Conservation (phyloP, 2,888 invertebrate genomes). For the Rhingia campestris region DNA sequence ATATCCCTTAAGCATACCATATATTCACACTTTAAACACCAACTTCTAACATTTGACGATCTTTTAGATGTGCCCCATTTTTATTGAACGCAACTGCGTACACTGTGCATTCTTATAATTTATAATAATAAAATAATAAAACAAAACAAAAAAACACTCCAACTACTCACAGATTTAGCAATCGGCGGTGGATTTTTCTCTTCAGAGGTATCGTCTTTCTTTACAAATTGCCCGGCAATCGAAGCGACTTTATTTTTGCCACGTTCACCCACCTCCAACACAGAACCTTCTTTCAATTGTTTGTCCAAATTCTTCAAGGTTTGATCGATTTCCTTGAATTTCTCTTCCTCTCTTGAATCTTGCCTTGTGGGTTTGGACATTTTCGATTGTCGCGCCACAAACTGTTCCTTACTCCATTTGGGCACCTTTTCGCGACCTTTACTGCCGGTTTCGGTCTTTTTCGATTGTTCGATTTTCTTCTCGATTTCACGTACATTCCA, state of each 20-base stretch:
- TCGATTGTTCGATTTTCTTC: conserved; percentile 89
- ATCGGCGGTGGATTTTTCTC: conserved; percentile 80
- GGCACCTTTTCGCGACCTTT: conserved; percentile 90
- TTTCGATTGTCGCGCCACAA: conserved; percentile 87
- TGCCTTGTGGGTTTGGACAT: conserved; percentile 87
- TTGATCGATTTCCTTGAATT: conserved; percentile 89
- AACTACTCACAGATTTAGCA: conserved; percentile 83
- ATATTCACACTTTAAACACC: too few species aligned
- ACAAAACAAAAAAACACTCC: conserved; percentile 29
- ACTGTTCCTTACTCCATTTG: conserved; percentile 94
- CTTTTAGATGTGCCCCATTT: not conserved
- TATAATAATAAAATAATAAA: not conserved
- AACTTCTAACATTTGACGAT: too few species aligned
- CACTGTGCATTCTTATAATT: not conserved
- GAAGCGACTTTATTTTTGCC: conserved; percentile 92
- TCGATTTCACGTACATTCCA: conserved; percentile 96
- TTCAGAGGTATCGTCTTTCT: conserved; percentile 82
- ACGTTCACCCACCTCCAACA: conserved; percentile 86
- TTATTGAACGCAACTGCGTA: conserved; percentile 39
- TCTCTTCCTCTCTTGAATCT: conserved; percentile 84
- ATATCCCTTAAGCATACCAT: too few species aligned
- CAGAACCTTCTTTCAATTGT: conserved; percentile 90
- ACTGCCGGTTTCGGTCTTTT: conserved; percentile 82
- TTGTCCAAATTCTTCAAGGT: conserved; percentile 88
- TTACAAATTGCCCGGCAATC: conserved; percentile 90